Evolutionary conservation across 2,797 vertebrate species (phyloP).

Genomic region (Artibeus lituratus): DNA sequence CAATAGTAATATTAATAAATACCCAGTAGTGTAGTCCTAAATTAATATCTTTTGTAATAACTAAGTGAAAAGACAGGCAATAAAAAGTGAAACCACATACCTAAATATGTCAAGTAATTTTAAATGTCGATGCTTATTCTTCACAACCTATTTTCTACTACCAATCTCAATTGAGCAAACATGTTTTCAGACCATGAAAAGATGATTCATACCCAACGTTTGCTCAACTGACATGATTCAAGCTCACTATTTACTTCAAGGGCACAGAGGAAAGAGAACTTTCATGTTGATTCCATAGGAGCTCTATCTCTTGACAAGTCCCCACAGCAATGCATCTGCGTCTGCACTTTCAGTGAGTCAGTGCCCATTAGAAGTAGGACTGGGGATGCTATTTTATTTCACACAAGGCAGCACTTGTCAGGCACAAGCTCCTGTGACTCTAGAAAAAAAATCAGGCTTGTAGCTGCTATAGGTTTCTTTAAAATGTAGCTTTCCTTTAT

Average conservation of each 20-base stretch:
- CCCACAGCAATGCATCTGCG: background rate
- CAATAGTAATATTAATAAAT: background rate
- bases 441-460: background rate
- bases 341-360: background rate
- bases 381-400: background rate
- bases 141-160: background rate
- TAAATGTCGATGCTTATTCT: background rate
- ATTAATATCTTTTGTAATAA: background rate
- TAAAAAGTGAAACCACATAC: background rate
- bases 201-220: background rate
- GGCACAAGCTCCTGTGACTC: background rate
- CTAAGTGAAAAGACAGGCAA: background rate
- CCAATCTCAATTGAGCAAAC: background rate
- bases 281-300: slow-evolving; percentile 13
- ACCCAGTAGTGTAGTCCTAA: background rate
- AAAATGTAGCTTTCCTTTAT: background rate
- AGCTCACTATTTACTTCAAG: background rate
- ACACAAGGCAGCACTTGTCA: background rate
- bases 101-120: background rate
- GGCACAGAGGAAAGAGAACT: background rate
- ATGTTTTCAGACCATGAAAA: background rate
- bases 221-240: background rate
- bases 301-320: background rate
- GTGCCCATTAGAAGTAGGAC: background rate
- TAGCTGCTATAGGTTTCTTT: background rate